phyloP scores from a whole-genome alignment of 2,113 vertebrate genomes.

The Passer montanus region DNA sequence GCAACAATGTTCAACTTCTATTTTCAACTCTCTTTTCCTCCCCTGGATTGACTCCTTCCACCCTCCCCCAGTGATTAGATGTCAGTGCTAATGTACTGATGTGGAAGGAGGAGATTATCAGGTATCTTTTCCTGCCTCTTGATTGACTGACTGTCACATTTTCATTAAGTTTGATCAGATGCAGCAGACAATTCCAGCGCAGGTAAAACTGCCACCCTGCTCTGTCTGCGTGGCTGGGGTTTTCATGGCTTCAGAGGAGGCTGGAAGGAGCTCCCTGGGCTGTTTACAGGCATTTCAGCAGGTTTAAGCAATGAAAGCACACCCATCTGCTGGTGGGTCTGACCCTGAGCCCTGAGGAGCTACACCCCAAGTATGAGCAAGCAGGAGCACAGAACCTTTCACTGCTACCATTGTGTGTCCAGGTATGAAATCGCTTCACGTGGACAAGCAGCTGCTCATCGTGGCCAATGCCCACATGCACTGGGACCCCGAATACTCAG shows the following conservation, averaged over 20 bases:
- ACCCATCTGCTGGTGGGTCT: background rate
- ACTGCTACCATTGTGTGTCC: background rate
- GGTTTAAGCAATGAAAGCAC: background rate
- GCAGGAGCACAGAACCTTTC: background rate
- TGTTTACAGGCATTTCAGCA: background rate
- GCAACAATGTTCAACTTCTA: background rate
- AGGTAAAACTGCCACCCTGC: background rate
- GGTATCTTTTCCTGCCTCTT: background rate
- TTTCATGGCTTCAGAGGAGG: background rate
- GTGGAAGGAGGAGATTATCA: background rate
- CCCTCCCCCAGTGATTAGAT: background rate
- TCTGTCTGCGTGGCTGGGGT: background rate
- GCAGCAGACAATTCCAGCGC: background rate
- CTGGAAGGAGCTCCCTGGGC: background rate
- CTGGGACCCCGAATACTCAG: slow-evolving; percentile 98
- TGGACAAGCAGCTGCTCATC: slow-evolving; percentile 90
- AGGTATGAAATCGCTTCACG: slow-evolving; percentile 87
- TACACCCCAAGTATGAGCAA: background rate
- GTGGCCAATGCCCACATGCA: slow-evolving; percentile 99
- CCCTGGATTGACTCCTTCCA: background rate
- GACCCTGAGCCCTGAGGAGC: background rate
- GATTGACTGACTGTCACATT: background rate
- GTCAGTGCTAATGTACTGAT: background rate
- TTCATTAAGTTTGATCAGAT: background rate
- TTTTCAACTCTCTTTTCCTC: background rate